Conservation (phyloP, 1,140 invertebrate species). For the Cydia fagiglandana region DNA sequence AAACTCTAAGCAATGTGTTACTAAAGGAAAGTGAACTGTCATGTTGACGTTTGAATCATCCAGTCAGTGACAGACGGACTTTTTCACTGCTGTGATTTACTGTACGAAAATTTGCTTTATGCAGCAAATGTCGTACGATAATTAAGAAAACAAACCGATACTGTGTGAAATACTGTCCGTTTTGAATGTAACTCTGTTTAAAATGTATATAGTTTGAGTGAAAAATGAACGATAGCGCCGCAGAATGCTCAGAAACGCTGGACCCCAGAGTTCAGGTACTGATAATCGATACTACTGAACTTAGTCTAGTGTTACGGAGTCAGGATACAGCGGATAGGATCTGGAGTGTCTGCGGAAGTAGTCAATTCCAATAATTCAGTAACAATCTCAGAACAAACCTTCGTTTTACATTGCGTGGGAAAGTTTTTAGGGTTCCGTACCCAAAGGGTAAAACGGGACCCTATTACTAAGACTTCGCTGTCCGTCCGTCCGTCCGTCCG, state of each 20-base stretch:
- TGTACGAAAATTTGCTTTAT: slow-evolving; percentile 6
- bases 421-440: no score
- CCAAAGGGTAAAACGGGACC: no score
- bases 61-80: slow-evolving; percentile 1
- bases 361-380: background rate
- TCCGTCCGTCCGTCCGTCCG: no score
- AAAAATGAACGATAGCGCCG: slow-evolving; percentile 73
- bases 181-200: slow-evolving; percentile 55
- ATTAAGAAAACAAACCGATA: slow-evolving; percentile 19
- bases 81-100: background rate
- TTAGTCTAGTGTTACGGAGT: slow-evolving; percentile 34
- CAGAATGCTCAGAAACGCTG: slow-evolving; percentile 76
- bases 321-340: slow-evolving; percentile 11
- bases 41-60: slow-evolving; percentile 17
- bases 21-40: background rate
- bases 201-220: slow-evolving; percentile 62
- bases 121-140: background rate
- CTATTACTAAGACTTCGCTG: no score
- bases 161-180: slow-evolving; percentile 39
- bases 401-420: slow-evolving; percentile 3
- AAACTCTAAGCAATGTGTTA: background rate
- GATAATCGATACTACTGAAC: slow-evolving; percentile 68
- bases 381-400: background rate
- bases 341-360: slow-evolving; percentile 5
- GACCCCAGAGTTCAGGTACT: slow-evolving; percentile 82